Percentiles rank a stretch among this genome's conserved stretches.
These are phyloP conservation scores for Pollachius pollachius DNA, from an alignment of 2,113 vertebrate genomes.

Conservation along the genomic window DNA sequence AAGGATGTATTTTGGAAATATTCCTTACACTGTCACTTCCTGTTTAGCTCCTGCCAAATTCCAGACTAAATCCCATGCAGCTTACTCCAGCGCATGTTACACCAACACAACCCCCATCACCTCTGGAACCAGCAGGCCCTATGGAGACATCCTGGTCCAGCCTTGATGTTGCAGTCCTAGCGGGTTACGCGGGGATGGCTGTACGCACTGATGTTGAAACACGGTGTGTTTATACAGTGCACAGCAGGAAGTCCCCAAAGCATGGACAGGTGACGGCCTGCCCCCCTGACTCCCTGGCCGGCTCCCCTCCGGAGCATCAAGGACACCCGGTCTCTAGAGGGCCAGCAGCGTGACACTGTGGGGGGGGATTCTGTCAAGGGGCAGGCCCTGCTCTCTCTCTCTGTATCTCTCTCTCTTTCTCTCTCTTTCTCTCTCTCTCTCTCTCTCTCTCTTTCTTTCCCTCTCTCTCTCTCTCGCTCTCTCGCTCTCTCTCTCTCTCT, in stretches of 20 bases:
- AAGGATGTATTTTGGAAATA: too few species aligned
- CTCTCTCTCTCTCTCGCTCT: conserved; percentile 46
- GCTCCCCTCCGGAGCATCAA: conserved; percentile 36
- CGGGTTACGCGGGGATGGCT: too few species aligned
- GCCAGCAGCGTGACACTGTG: conserved; percentile 45
- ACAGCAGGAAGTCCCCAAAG: conserved; percentile 30
- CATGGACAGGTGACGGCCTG: conserved; percentile 47
- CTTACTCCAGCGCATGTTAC: too few species aligned
- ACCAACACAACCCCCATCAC: too few species aligned
- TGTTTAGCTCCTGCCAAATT: too few species aligned
- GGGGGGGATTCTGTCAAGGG: conserved; percentile 31
- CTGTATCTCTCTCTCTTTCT: conserved; percentile 51
- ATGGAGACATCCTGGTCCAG: too few species aligned
- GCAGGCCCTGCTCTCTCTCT: too few species aligned
- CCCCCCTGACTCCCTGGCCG: conserved; percentile 25
- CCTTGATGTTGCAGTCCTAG: too few species aligned
- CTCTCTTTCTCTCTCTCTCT: conserved; percentile 58
- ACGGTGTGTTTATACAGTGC: not conserved
- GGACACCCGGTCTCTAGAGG: conserved; percentile 51
- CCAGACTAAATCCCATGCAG: too few species aligned
- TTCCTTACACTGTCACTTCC: too few species aligned
- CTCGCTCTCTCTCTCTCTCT: conserved; percentile 41
- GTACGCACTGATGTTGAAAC: not conserved
- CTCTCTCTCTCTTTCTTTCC: conserved; percentile 51
- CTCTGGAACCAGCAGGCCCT: too few species aligned